These are phyloP conservation scores for Typhlichthys eigenmanni DNA, from an alignment of 2,797 vertebrate genomes.

Conservation along the genomic window DNA sequence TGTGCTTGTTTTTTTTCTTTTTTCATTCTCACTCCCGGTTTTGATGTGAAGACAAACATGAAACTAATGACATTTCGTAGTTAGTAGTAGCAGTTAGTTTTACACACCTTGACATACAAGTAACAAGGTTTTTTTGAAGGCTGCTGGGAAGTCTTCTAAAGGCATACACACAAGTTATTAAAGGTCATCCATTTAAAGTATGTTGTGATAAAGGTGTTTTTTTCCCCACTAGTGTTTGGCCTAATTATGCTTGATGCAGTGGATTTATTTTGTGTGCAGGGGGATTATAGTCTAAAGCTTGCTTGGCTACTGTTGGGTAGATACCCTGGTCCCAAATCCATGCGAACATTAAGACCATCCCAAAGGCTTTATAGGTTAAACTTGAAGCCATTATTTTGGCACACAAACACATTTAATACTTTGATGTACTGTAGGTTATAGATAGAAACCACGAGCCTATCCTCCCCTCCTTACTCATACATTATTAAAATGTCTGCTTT, in stretches of 20 bases:
- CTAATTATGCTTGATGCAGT: conserved; percentile 74
- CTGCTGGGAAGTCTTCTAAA: conserved; percentile 65
- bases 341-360: conserved; percentile 66
- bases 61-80: conserved; percentile 28
- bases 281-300: conserved; percentile 77
- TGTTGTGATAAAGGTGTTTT: conserved; percentile 65
- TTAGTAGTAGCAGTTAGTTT: conserved; percentile 25
- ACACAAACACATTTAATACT: conserved; percentile 22
- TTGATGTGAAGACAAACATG: too few species aligned
- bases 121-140: conserved; percentile 5
- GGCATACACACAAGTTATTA: conserved; percentile 56
- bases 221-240: conserved; percentile 60
- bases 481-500: conserved; percentile 42
- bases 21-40: too few species aligned
- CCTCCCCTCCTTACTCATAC: conserved; percentile 9
- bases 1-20: too few species aligned
- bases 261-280: conserved; percentile 73
- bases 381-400: conserved; percentile 43
- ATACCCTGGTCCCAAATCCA: conserved; percentile 77
- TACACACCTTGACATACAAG: conserved; percentile 38
- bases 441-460: conserved; percentile 19
- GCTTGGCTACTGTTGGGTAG: conserved; percentile 70
- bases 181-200: conserved; percentile 69
- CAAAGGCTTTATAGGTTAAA: conserved; percentile 61
- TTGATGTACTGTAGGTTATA: conserved; percentile 19